Conservation (phyloP, 2,113 vertebrate genomes). For the Eptesicus fuscus region DNA sequence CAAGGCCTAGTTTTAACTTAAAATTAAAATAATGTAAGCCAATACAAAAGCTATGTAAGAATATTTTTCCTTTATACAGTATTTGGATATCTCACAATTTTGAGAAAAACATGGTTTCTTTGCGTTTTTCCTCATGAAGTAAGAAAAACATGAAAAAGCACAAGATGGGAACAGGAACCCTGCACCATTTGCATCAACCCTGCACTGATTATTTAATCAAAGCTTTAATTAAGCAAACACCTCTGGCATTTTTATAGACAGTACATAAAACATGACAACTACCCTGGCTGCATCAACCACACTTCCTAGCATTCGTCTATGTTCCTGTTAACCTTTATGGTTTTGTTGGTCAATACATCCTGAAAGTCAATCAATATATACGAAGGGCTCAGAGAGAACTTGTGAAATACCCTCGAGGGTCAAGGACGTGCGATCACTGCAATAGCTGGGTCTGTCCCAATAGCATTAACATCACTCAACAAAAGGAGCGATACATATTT, state of each 20-base stretch:
- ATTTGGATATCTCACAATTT: not conserved
- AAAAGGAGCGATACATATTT: not conserved
- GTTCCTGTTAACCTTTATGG: slow-evolving; percentile 4
- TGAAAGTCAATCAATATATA: slow-evolving; percentile 37
- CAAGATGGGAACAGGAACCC: not conserved
- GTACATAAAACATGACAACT: not conserved
- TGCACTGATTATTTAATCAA: not conserved
- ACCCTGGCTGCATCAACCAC: not conserved
- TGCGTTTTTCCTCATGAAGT: not conserved
- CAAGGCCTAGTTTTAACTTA: not conserved
- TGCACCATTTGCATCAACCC: not conserved
- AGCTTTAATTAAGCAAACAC: not conserved
- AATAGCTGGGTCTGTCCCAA: not conserved
- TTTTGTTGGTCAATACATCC: not conserved
- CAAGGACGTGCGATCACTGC: not conserved
- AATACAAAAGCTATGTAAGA: not conserved
- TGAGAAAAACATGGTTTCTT: not conserved
- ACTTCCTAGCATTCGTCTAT: not conserved
- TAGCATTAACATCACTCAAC: not conserved
- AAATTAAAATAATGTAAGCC: not conserved
- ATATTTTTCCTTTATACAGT: not conserved
- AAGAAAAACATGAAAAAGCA: not conserved
- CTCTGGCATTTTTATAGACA: not conserved
- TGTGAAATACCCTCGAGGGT: not conserved
- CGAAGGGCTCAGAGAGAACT: not conserved